phyloP scores from a whole-genome alignment of 92 coral and sea anemone species.

The Virgularia gustaviana region DNA sequence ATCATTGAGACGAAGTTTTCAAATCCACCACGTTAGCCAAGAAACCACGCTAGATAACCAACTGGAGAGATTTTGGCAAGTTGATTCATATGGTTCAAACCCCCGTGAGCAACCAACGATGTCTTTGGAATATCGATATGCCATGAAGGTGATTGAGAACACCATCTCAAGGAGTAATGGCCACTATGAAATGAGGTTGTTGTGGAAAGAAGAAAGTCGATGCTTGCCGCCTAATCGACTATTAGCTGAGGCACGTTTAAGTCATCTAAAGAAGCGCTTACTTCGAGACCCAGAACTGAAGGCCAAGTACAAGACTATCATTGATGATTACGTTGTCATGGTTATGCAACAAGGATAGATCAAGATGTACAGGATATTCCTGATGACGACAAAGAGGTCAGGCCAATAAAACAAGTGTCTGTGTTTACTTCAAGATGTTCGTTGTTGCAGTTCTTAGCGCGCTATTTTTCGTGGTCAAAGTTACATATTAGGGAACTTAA shows the following conservation, averaged over 20 bases:
- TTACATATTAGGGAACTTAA: no score
- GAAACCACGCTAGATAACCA: neutral
- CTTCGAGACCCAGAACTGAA: slow-evolving; percentile 35
- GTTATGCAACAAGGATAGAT: slow-evolving; percentile 14
- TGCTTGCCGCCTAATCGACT: slow-evolving; percentile 42
- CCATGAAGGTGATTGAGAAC: neutral
- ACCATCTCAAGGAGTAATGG: slow-evolving; percentile 8
- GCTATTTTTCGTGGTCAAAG: no score
- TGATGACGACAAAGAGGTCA: no score
- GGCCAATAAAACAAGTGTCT: no score
- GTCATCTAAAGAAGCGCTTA: slow-evolving; percentile 16
- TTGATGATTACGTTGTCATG: slow-evolving; percentile 32
- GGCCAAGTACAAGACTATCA: slow-evolving; percentile 27
- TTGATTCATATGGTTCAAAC: neutral
- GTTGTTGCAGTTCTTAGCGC: no score
- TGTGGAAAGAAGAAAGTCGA: slow-evolving; percentile 24
- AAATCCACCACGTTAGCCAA: neutral
- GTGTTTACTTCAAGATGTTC: no score
- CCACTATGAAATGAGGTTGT: slow-evolving; percentile 41
- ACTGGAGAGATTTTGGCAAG: neutral
- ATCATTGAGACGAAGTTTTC: neutral
- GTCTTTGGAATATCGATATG: neutral
- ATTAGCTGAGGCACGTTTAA: slow-evolving; percentile 29
- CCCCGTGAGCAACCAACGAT: neutral
- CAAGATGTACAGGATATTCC: no score